Evolutionary conservation across 2,113 vertebrate species (phyloP).

Genomic region (Eulemur macaco): DNA sequence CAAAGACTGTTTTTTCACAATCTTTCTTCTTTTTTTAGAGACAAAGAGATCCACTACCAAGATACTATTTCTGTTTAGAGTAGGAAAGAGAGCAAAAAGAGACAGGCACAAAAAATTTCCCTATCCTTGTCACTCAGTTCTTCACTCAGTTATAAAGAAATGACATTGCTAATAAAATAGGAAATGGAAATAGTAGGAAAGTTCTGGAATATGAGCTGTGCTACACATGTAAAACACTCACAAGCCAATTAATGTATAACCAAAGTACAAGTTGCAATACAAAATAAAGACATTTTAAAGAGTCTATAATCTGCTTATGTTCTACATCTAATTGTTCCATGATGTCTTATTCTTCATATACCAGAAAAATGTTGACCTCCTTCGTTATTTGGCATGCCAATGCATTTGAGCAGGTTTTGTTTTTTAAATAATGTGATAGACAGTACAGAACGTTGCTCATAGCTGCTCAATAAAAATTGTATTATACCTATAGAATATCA

Average conservation of each 20-base stretch:
- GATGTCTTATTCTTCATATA: background rate
- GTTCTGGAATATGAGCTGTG: background rate
- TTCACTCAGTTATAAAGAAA: background rate
- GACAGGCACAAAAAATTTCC: background rate
- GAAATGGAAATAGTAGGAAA: conserved; percentile 36
- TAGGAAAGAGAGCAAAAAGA: background rate
- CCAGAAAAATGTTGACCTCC: background rate
- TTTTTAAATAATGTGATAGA: background rate
- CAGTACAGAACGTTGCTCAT: background rate
- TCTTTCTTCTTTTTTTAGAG: background rate
- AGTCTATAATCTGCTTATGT: background rate
- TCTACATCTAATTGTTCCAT: background rate
- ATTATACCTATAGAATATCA: background rate
- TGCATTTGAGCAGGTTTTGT: background rate
- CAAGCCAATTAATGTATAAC: background rate
- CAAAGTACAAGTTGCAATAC: background rate
- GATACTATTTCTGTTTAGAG: conserved; percentile 19
- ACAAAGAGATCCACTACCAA: background rate
- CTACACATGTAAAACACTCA: background rate
- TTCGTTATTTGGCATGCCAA: background rate
- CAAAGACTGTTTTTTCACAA: too few species aligned
- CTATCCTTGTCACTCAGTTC: background rate
- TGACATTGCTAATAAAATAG: background rate
- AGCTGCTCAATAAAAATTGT: background rate
- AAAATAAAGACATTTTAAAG: background rate